Evolutionary conservation across 2,797 vertebrate genomes (phyloP), one percentile per base, ranked within the genome.

Genomic region (Arrhamphus sclerolepis): DNA sequence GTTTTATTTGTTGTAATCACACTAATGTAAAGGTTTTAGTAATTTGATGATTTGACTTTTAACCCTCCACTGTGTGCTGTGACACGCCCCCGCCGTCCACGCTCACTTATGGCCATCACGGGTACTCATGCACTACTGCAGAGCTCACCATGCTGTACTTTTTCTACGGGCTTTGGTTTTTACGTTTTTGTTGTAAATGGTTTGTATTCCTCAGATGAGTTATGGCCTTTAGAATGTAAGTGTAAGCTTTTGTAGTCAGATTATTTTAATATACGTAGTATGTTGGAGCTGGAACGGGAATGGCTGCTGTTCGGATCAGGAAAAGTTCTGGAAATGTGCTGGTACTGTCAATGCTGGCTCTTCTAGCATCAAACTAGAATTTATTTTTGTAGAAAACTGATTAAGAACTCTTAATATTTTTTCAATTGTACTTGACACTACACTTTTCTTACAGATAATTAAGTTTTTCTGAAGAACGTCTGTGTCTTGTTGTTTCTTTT

Each of bases 311-410:
- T n/a, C 86, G 86, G 85, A 89, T 86, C 76, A 89, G 86, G 80
- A 92, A 89, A 92, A 90, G 89, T 93, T 92, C 92, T 92, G 92
- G 92, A 31, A 34, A 34, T 34, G 6, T 34, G 31, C 31, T 34
- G 31, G 31, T 93, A 93, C 91, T 89, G 77, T 93, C 84, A 90
- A 90, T 92, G 85, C 90, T 87, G 87, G 85, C 78, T 85, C 75
- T 89, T 89, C 87, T 88, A 87, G 87, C 83, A 85, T 89, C 85
- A 86, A 53, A 78, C 75, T 92, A 89, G 89, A 93, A 90, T 92
- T 90, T 94, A 93, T 93, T 93, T 94, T 94, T 94, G 89, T 93
- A 94, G 91, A 85, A 77, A 89, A 87, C 59, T 90, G 83, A 91
- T 92, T 81, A 76, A 87, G 78, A 90, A 91, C 75, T 69, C 80